phyloP scores from a whole-genome alignment of 1,140 invertebrate species.

The Proales similis region DNA sequence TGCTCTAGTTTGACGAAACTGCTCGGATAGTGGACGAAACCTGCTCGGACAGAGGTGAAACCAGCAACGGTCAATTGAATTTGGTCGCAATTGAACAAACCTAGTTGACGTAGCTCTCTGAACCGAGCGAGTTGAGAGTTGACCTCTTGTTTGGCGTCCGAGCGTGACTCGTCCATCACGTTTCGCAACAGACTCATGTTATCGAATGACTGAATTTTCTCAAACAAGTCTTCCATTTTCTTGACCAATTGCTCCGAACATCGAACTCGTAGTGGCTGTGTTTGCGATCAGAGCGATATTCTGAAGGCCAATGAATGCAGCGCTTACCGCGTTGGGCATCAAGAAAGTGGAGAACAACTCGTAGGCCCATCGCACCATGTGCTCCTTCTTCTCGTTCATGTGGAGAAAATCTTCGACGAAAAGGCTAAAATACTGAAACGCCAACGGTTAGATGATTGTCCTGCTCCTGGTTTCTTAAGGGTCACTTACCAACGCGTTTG shows the following conservation, averaged over 20 bases:
- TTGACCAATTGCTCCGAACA: not conserved
- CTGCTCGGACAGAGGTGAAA: too few species aligned
- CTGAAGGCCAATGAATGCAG: not conserved
- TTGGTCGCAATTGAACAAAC: too few species aligned
- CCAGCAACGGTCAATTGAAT: too few species aligned
- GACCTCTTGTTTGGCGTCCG: constrained; percentile 7
- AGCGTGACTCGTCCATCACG: not conserved
- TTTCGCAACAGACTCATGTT: constrained; percentile 1
- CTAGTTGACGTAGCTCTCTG: constrained; percentile 13
- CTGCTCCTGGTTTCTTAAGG: not conserved
- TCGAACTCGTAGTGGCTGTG: constrained; percentile 24
- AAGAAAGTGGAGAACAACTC: constrained; percentile 30
- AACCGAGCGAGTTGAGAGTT: constrained; percentile 5
- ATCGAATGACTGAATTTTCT: constrained; percentile 2
- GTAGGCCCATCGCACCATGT: constrained; percentile 27
- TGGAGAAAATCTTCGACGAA: constrained; percentile 26
- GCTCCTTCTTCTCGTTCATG: constrained; percentile 20
- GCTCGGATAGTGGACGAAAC: too few species aligned
- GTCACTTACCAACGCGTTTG: constrained; percentile 15
- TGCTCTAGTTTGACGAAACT: too few species aligned
- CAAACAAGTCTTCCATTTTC: constrained; percentile 30
- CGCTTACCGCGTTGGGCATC: constrained; percentile 6
- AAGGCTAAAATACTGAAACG: constrained; percentile 20
- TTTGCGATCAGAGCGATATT: not conserved
- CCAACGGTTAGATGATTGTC: not conserved